Conservation (phyloP, 2,888 invertebrate genomes). For the Drosophila macrospina region DNA sequence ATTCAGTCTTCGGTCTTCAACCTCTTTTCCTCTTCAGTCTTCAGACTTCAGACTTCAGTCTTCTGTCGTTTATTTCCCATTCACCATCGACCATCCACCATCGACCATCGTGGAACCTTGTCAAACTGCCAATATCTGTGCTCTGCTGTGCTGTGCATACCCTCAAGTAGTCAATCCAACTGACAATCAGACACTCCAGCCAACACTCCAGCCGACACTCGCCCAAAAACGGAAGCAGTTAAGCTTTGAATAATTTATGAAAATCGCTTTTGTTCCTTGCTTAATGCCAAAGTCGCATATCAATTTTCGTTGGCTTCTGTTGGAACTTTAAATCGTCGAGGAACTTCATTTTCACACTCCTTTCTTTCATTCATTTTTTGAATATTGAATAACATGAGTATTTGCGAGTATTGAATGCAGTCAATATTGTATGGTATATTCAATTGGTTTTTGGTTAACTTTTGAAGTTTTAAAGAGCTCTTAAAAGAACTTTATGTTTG, state of each 20-base stretch:
- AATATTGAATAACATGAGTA: neutral
- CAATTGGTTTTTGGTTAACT: neutral
- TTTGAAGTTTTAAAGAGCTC: no score
- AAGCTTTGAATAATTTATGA: conserved; percentile 79
- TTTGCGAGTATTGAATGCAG: neutral
- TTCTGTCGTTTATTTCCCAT: neutral
- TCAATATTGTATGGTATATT: neutral
- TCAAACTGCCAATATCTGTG: conserved; percentile 46
- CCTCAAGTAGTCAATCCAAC: conserved; percentile 18
- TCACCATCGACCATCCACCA: neutral
- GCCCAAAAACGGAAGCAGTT: conserved; percentile 75
- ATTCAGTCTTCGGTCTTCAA: conserved; percentile 20
- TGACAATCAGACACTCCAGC: conserved; percentile 23
- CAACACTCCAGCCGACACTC: conserved; percentile 29
- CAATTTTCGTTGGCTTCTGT: conserved; percentile 44
- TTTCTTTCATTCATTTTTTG: neutral
- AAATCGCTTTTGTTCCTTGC: conserved; percentile 46
- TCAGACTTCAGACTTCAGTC: conserved; percentile 7
- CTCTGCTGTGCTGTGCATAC: conserved; percentile 15
- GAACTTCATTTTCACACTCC: conserved; percentile 55
- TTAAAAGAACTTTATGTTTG: neutral
- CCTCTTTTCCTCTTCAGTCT: neutral
- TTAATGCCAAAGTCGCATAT: conserved; percentile 69
- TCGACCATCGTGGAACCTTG: conserved; percentile 41
- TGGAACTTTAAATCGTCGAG: conserved; percentile 7